Conservation (phyloP, 1,140 invertebrate genomes). For the Listronotus oregonensis region DNA sequence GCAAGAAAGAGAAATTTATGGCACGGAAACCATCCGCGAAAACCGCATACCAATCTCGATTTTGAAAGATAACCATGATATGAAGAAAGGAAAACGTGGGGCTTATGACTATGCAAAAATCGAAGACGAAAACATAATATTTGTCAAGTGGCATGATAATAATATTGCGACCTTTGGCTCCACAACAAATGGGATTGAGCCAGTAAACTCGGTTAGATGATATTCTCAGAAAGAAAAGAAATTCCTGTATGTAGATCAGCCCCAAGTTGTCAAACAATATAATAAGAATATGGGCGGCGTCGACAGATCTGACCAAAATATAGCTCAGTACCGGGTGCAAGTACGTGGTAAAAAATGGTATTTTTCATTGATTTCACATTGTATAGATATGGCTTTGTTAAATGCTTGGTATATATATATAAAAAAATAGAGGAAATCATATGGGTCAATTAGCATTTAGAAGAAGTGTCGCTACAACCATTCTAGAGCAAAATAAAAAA, state of each 20-base stretch:
- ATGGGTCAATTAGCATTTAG: conserved; percentile 41
- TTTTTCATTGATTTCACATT: conserved; percentile 45
- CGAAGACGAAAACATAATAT: too few species aligned
- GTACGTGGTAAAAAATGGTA: conserved; percentile 51
- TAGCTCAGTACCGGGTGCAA: conserved; percentile 40
- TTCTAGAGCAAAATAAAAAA: conserved; percentile 26
- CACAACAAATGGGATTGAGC: conserved; percentile 28
- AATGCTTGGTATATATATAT: too few species aligned
- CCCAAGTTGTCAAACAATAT: conserved; percentile 41
- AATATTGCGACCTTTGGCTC: conserved; percentile 36
- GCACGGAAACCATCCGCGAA: too few species aligned
- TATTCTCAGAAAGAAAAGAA: conserved; percentile 42
- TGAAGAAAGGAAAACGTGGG: too few species aligned
- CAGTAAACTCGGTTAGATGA: conserved; percentile 35
- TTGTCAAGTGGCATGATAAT: conserved; percentile 47
- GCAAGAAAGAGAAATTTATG: too few species aligned
- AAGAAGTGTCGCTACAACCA: conserved; percentile 30
- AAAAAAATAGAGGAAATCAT: conserved; percentile 34
- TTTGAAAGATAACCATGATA: too few species aligned
- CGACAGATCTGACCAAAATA: conserved; percentile 47
- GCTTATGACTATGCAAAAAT: too few species aligned
- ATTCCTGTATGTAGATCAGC: conserved; percentile 41
- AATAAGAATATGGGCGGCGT: conserved; percentile 48
- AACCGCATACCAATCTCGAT: too few species aligned
- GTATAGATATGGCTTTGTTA: too few species aligned